These are phyloP conservation scores for Cephus spinipes DNA, from an alignment of 2,888 invertebrate genomes.

Conservation along the genomic window DNA sequence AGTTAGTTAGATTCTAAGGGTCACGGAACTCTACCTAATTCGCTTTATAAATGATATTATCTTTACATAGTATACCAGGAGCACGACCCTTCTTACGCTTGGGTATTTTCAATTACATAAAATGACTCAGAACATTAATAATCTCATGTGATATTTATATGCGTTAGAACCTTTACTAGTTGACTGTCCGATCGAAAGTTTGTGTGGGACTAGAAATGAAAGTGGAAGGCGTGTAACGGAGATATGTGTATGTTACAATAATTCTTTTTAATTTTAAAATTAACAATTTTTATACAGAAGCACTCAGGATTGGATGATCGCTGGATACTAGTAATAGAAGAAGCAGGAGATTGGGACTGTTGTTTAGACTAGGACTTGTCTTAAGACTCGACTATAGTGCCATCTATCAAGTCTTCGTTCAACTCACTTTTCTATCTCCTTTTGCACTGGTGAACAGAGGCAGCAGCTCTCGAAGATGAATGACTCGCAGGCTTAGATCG, in stretches of 20 bases:
- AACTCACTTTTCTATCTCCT: constrained; percentile 30
- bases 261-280: neutral
- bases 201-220: neutral
- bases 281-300: neutral
- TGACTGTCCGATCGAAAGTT: neutral
- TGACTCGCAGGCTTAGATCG: constrained; percentile 39
- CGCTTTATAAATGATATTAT: neutral
- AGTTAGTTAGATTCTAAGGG: neutral
- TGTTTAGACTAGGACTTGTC: neutral
- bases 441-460: constrained; percentile 20
- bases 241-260: neutral
- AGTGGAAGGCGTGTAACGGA: neutral
- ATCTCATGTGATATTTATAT: constrained; percentile 49
- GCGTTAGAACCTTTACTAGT: constrained; percentile 7
- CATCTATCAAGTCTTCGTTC: constrained; percentile 58
- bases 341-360: neutral
- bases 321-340: neutral
- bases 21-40: neutral
- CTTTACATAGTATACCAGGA: neutral
- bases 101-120: constrained; percentile 53
- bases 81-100: constrained; percentile 38
- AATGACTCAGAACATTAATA: constrained; percentile 54
- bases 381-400: constrained; percentile 42
- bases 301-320: neutral
- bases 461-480: constrained; percentile 46